These are phyloP conservation scores for Malthinus flaveolus DNA, from an alignment of 2,888 invertebrate genomes.

Conservation along the genomic window DNA sequence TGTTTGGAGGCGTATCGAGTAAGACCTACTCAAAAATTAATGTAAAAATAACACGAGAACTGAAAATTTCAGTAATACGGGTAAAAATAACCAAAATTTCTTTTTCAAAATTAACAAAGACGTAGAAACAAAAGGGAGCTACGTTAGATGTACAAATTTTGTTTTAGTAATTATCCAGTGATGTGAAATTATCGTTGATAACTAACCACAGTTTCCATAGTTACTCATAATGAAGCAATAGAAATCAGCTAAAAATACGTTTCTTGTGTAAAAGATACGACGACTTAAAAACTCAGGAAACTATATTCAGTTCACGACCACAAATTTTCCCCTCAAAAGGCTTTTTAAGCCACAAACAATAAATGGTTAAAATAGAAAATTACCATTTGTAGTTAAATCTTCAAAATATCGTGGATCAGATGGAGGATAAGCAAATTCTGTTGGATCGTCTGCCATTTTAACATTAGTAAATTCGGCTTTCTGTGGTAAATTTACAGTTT, in stretches of 20 bases:
- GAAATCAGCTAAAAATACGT: neutral
- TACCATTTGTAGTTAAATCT: slow-evolving; percentile 29
- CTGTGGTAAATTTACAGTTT: slow-evolving; percentile 23
- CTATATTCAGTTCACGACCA: too few relatives aligned
- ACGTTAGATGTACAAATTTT: too few relatives aligned
- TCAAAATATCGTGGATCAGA: slow-evolving; percentile 50
- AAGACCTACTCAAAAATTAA: too few relatives aligned
- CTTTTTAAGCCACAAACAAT: neutral
- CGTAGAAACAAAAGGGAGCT: too few relatives aligned
- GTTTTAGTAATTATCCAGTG: too few relatives aligned
- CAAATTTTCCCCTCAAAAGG: neutral
- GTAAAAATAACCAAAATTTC: too few relatives aligned
- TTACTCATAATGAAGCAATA: neutral
- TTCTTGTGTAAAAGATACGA: neutral
- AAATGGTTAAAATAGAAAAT: neutral
- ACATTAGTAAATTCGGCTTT: slow-evolving; percentile 33
- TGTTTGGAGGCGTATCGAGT: too few relatives aligned
- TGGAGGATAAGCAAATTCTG: slow-evolving; percentile 51
- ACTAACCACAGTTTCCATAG: too few relatives aligned
- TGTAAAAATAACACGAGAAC: too few relatives aligned
- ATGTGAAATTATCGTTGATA: too few relatives aligned
- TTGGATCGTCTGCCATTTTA: slow-evolving; percentile 42
- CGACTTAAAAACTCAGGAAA: neutral
- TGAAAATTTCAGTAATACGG: too few relatives aligned
- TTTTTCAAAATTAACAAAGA: too few relatives aligned